Conservation (phyloP, 2,797 vertebrate genomes). For the Sphenopsis melanotis region DNA sequence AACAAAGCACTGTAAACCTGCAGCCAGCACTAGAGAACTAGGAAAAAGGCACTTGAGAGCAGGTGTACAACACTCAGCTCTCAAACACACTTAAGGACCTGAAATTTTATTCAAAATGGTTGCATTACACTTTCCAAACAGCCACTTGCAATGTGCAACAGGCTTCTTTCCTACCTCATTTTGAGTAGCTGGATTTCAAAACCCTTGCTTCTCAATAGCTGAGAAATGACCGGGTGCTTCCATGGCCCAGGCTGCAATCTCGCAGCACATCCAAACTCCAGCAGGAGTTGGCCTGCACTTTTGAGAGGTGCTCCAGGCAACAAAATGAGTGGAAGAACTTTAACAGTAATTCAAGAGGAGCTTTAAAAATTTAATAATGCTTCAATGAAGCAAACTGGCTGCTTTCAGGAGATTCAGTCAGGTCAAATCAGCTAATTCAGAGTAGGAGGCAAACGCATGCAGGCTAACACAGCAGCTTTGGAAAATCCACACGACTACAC, state of each 20-base stretch:
- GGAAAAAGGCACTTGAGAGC: conserved; percentile 23
- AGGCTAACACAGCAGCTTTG: not conserved
- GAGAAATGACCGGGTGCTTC: not conserved
- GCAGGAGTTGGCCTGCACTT: not conserved
- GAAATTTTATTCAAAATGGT: conserved; percentile 2
- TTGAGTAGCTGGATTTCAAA: not conserved
- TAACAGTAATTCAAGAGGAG: not conserved
- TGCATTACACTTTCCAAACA: conserved; percentile 24
- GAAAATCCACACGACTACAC: not conserved
- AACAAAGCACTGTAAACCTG: not conserved
- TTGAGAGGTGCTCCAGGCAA: not conserved
- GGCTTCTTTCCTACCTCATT: not conserved
- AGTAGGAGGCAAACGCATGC: fast-evolving
- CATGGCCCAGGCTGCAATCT: not conserved
- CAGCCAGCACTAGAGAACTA: not conserved
- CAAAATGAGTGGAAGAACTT: not conserved
- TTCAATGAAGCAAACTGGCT: not conserved
- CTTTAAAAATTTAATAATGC: not conserved
- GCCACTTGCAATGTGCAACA: not conserved
- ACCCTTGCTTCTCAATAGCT: not conserved
- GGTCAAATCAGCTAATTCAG: not conserved
- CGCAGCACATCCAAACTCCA: not conserved
- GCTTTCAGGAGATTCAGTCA: not conserved
- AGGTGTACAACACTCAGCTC: not conserved
- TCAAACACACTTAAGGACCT: not conserved